Evolutionary conservation across 2,888 invertebrate species (phyloP).

Genomic region (Watsonalla cultraria): DNA sequence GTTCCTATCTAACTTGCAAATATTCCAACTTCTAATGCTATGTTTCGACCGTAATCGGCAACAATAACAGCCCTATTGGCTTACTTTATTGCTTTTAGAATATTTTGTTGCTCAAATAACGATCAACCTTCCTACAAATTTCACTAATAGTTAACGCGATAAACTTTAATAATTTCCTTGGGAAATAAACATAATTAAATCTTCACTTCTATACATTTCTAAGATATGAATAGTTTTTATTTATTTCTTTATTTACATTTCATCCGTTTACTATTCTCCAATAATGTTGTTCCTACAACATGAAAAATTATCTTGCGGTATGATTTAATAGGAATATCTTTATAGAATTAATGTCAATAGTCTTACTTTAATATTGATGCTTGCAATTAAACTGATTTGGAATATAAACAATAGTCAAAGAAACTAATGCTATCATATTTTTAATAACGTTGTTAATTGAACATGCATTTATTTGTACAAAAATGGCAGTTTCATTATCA

Average conservation of each 20-base stretch:
- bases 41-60: conserved; percentile 12
- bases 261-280: conserved; percentile 32
- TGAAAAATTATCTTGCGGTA: conserved; percentile 18
- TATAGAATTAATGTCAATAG: conserved; percentile 13
- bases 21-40: conserved; percentile 22
- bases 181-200: conserved; percentile 59
- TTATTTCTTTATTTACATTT: conserved; percentile 55
- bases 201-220: conserved; percentile 71
- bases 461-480: conserved; percentile 45
- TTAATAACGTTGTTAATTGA: conserved; percentile 38
- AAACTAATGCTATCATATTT: conserved; percentile 1
- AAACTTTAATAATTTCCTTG: conserved; percentile 73
- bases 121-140: conserved; percentile 47
- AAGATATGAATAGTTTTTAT: conserved; percentile 73
- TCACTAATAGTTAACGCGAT: conserved; percentile 68
- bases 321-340: conserved; percentile 23
- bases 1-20: conserved; percentile 35
- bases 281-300: conserved; percentile 21
- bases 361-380: no score
- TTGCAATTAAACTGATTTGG: no score
- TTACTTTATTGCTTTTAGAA: conserved; percentile 5
- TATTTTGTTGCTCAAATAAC: conserved; percentile 28
- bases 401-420: conserved; percentile 8
- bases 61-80: conserved; percentile 1
- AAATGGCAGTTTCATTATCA: conserved; percentile 72